Evolutionary conservation across 2,888 invertebrate genomes (phyloP).

Genomic region (Trichogramma dendrolimi): DNA sequence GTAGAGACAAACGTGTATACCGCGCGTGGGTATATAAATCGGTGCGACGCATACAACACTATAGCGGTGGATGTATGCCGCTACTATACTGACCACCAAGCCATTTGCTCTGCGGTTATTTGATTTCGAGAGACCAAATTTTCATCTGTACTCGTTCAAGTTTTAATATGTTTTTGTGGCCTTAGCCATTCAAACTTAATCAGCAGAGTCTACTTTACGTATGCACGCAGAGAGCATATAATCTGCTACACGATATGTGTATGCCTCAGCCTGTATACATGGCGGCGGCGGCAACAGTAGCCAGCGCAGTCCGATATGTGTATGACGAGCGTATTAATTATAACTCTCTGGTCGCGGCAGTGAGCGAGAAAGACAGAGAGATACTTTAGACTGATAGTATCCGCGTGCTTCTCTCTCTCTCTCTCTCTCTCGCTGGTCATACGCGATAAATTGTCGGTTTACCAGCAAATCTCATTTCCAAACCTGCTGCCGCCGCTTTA

Average conservation of each 20-base stretch:
- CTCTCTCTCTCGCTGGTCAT: conserved; percentile 28
- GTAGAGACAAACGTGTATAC: too few species aligned
- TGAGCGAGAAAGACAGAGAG: too few species aligned
- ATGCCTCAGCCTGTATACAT: conserved; percentile 19
- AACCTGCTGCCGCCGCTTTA: conserved; percentile 28
- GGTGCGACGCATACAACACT: too few species aligned
- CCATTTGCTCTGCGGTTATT: conserved; percentile 51
- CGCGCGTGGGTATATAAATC: too few species aligned
- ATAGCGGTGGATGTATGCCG: conserved; percentile 14
- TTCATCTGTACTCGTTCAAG: conserved; percentile 51
- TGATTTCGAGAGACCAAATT: conserved; percentile 50
- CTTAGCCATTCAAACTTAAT: conserved; percentile 52
- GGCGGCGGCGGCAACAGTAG: neutral
- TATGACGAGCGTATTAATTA: conserved; percentile 47
- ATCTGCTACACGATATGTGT: neutral
- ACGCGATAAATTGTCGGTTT: conserved; percentile 51
- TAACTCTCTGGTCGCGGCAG: conserved; percentile 40
- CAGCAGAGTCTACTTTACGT: conserved; percentile 37
- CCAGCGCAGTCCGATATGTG: conserved; percentile 26
- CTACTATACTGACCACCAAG: conserved; percentile 40
- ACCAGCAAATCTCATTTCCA: conserved; percentile 53
- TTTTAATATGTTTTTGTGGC: conserved; percentile 54
- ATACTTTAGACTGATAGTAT: too few species aligned
- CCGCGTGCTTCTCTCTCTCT: neutral
- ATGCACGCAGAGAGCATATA: neutral